Base-by-base conservation (phyloP, 2,113 vertebrate genomes). In the Dermatemys mawii region DNA sequence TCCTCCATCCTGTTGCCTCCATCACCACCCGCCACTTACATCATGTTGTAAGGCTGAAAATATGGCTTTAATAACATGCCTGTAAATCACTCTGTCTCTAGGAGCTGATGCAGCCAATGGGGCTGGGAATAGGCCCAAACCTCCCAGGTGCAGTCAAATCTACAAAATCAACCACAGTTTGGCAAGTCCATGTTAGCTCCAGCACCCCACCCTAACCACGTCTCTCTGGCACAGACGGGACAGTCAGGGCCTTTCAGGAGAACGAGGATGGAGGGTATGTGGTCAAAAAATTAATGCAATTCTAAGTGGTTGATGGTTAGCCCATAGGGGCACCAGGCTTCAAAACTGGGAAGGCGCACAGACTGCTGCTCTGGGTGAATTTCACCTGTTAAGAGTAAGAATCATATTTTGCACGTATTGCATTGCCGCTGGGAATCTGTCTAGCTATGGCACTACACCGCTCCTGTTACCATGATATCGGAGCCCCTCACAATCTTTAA, bases 121-220 rank as follows among this genome's bases (percentile, higher is more conserved):
- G 73, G 76, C 38, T 93, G 91, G 81, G 86, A 96, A 90, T 2
- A 81, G 35, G 10, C 88, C 41, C 85, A 88, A 78, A 79, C 84
- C 75, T 90, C 81, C 84, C 87, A 87, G 76, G 51, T 75, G 67
- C 35, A 48, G 67, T 32, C 63, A 63, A 91, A 27, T 10, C 83
- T 48, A 26, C 21, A 5, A n/a, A 54, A 32, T 22, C 73, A 80
- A 16, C 48, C 44, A 44, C 53, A 73, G 5, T 14, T 19, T 41
- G 83, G 63, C 48, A 35, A 41, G 46, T 14, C 38, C 46, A 16
- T 14, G 8, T 32, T 55, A 54, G 60, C 8, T 11, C 90, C n/a
- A 60, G 26, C 54, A 32, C 79, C 29, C 22, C 50, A 32, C 0
- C 1, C 70, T 63, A 86, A 38, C n/a, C 79, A 32, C 3, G 21